phyloP scores from a whole-genome alignment of 1,140 invertebrate genomes.

The Hyles vespertilio region DNA sequence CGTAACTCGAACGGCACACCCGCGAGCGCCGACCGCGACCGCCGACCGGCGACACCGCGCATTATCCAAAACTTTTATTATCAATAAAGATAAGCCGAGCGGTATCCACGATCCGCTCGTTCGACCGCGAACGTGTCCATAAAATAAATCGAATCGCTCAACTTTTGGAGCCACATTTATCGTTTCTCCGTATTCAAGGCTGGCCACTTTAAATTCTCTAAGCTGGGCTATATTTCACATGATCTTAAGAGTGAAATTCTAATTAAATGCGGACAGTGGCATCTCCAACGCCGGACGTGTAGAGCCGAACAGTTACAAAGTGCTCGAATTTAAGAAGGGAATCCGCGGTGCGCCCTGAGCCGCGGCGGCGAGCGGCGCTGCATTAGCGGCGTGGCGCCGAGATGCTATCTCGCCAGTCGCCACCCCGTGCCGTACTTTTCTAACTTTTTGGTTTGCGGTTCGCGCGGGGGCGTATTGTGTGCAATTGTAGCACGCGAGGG shows the following conservation, averaged over 20 bases:
- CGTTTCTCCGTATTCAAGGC: constrained; percentile 54
- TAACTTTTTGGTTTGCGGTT: constrained; percentile 65
- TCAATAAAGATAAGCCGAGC: constrained; percentile 47
- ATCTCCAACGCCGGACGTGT: constrained; percentile 40
- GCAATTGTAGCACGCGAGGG: constrained; percentile 69
- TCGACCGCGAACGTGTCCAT: constrained; percentile 34
- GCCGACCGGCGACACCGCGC: constrained; percentile 11
- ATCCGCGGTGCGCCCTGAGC: constrained; percentile 6
- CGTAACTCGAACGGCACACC: constrained; percentile 33
- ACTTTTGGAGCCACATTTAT: constrained; percentile 40
- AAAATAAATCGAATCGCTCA: constrained; percentile 58
- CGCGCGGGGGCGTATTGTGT: constrained; percentile 62
- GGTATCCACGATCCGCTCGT: constrained; percentile 24
- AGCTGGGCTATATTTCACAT: constrained; percentile 62
- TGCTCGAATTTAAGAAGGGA: constrained; percentile 42
- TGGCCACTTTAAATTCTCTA: constrained; percentile 48
- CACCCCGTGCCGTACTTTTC: constrained; percentile 58
- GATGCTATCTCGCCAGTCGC: constrained; percentile 51
- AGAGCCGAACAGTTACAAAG: constrained; percentile 45
- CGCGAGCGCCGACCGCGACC: constrained; percentile 11
- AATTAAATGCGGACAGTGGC: constrained; percentile 56
- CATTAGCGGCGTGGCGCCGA: constrained; percentile 46
- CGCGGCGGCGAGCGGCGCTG: constrained; percentile 19
- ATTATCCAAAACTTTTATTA: constrained; percentile 45
- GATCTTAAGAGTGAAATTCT: constrained; percentile 54